A percentile compares a stretch with the other conserved stretches of the same genome.
Evolutionary conservation across 2,113 vertebrate genomes (phyloP).

Genomic region (Phalacrocorax brasilianus): DNA sequence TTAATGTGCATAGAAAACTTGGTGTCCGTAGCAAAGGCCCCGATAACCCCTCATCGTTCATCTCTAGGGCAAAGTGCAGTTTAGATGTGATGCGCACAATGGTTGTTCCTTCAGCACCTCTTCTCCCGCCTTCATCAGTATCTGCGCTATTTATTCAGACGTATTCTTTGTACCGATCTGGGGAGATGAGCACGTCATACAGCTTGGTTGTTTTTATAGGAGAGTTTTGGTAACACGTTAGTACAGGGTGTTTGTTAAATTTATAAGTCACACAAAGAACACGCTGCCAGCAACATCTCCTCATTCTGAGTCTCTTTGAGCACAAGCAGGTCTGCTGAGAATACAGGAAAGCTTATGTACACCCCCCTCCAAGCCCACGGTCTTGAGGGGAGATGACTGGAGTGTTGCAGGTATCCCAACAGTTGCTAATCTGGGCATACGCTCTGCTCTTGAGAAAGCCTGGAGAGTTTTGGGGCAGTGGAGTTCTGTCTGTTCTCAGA

Average conservation of each 20-base stretch:
- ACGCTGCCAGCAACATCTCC: not conserved
- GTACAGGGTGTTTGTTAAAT: not conserved
- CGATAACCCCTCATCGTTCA: not conserved
- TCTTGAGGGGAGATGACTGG: not conserved
- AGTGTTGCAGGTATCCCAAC: not conserved
- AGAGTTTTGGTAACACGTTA: not conserved
- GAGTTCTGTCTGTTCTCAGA: not conserved
- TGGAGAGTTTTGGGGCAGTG: not conserved
- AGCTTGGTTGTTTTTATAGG: not conserved
- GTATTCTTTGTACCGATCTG: not conserved
- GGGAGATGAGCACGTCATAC: not conserved
- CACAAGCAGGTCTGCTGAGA: not conserved
- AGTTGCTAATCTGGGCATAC: not conserved
- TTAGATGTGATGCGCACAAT: accelerated
- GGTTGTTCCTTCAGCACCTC: not conserved
- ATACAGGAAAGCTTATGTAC: accelerated
- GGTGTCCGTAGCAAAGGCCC: not conserved
- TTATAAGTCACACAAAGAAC: not conserved
- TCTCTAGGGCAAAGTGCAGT: not conserved
- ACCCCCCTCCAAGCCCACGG: not conserved
- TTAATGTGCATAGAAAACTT: no score
- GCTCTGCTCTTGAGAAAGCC: not conserved
- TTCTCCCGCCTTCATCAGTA: not conserved
- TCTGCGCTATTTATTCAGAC: not conserved
- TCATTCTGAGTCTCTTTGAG: not conserved